Base-by-base conservation (phyloP, 2,797 vertebrate genomes). In the Hydrophis major region DNA sequence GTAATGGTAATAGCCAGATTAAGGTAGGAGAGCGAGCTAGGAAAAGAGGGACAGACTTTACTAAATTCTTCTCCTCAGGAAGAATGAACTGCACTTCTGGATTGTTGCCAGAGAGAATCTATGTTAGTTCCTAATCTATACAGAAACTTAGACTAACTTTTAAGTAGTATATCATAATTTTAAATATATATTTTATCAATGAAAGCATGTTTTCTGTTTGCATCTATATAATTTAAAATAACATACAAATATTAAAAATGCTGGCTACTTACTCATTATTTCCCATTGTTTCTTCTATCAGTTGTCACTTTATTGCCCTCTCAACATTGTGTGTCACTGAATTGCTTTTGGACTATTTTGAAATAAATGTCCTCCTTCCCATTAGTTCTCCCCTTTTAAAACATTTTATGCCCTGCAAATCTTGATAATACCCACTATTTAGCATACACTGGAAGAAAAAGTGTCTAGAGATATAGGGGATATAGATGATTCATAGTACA, bases 1-100 rank as follows among this genome's bases (percentile, higher is more conserved):
- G 47, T 55, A 88, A 16, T 18, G 93, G 47, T 4, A 74, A 42
- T 25, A 83, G 92, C 93, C 94, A 94, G 90, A 93, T 88, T 86
- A 86, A 91, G 87, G 89, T 89, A 60, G 87, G 83, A 37, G 90
- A 91, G 88, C 28, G 88, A 91, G 93, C 25, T 83, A 56, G 89
- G 74, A 57, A 37, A 83, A 57, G 18, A 47, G 18, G 13, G n/a
- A 55, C 8, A n/a, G 57, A 2, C n/a, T 37, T 56, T n/a, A 57
- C 16, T 60, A 4, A 83, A 28, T 12, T 92, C 37, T 37, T 60
- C 12, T 25, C 66, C 55, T 92, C 37, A 90, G n/a, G 92, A 66
- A 93, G 32, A 93, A 27, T 57, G 89, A 87, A 16, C 78, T 69
- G n/a, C 20, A 2, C 69, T 69, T 93, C 18, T 50, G 27, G 27